Percentiles rank a stretch among this genome's conserved stretches.
These are phyloP conservation scores for Sardina pilchardus DNA, from an alignment of 2,113 vertebrate genomes.

Conservation along the genomic window DNA sequence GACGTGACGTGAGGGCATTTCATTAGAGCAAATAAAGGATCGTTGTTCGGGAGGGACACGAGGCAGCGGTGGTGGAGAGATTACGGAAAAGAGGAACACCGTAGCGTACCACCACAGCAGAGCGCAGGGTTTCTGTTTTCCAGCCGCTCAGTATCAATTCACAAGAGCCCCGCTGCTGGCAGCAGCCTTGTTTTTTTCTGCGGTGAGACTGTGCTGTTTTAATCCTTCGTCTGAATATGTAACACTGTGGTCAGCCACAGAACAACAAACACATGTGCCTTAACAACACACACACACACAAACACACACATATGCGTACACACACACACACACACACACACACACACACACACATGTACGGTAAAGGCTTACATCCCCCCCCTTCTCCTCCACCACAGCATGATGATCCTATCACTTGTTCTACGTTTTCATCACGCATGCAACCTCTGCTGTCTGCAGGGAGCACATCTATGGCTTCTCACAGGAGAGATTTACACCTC, in stretches of 20 bases:
- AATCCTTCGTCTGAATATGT: constrained; percentile 17
- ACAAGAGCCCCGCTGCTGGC: neutral
- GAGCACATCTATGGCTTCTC: neutral
- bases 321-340: neutral
- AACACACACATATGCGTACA: neutral
- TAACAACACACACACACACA: neutral
- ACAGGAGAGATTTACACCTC: neutral
- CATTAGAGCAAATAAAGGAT: neutral
- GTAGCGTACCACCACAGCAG: neutral
- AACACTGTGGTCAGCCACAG: constrained; percentile 13
- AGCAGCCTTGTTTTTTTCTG: neutral
- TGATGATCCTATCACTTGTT: neutral
- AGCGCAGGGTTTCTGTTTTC: neutral
- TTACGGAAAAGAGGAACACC: neutral
- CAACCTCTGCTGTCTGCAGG: neutral
- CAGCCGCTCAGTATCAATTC: neutral
- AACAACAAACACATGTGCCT: neutral
- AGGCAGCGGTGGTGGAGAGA: neutral
- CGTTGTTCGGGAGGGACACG: neutral
- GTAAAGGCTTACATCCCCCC: neutral
- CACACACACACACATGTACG: neutral
- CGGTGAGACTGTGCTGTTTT: neutral
- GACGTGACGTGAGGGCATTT: neutral
- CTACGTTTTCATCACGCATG: neutral
- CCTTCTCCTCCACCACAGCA: neutral